Conservation (phyloP, 2,888 invertebrate genomes). For the Apoderus coryli region DNA sequence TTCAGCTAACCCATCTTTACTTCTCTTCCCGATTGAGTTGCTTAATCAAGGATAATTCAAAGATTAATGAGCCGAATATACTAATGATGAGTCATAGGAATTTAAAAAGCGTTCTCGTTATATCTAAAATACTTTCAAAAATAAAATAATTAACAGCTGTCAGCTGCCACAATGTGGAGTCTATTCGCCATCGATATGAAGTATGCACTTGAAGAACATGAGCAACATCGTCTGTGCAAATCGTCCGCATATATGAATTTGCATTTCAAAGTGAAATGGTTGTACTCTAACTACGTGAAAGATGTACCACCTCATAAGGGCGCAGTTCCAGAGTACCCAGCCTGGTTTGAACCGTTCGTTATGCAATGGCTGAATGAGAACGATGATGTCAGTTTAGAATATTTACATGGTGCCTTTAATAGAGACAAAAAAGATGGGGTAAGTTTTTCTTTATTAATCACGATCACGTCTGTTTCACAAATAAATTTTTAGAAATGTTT, state of each 20-base stretch:
- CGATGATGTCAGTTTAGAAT: conserved; percentile 97
- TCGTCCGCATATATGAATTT: conserved; percentile 99
- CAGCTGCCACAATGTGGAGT: conserved; percentile 96
- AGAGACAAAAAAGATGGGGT: conserved; percentile 93
- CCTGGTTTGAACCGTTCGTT: conserved; percentile 99
- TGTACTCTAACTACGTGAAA: conserved; percentile 94
- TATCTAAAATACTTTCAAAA: too few relatives aligned
- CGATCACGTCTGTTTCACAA: too few relatives aligned
- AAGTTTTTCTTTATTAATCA: conserved; percentile 33
- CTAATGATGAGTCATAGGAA: too few relatives aligned
- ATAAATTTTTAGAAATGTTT: not conserved
- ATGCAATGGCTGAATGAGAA: conserved; percentile 99
- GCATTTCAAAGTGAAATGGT: conserved; percentile 98
- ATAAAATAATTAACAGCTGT: conserved; percentile 47
- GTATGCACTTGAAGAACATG: conserved; percentile 95
- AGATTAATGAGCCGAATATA: too few relatives aligned
- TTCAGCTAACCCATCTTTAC: too few relatives aligned
- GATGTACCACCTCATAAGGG: conserved; percentile 95
- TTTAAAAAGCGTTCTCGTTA: too few relatives aligned
- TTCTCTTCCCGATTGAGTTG: too few relatives aligned
- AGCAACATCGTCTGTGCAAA: conserved; percentile 88
- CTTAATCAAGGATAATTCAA: too few relatives aligned
- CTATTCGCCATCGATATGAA: conserved; percentile 95
- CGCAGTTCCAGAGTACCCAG: conserved; percentile 95
- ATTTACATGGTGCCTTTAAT: conserved; percentile 96